Conservation (phyloP, 2,113 vertebrate species). For the Barbus barbus region DNA sequence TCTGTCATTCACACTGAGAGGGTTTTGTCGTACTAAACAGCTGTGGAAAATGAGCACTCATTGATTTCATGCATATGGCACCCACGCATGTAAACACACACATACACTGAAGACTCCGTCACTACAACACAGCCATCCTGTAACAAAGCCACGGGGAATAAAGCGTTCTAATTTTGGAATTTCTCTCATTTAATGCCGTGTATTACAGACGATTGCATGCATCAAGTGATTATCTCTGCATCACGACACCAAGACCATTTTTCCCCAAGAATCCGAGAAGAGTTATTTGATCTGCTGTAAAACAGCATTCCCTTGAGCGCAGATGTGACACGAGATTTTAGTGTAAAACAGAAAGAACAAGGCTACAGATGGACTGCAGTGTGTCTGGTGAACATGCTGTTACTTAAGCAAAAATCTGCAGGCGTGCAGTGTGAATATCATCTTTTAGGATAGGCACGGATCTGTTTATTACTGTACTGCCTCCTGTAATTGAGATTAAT, state of each 20-base stretch:
- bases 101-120: neutral
- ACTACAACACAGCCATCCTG: constrained; percentile 5
- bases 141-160: constrained; percentile 29
- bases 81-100: constrained; percentile 9
- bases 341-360: neutral
- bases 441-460: neutral
- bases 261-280: neutral
- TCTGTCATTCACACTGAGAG: constrained; percentile 9
- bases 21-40: constrained; percentile 16
- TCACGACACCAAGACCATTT: neutral
- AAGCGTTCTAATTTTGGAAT: constrained; percentile 14
- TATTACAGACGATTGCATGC: constrained; percentile 24
- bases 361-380: neutral
- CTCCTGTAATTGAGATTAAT: constrained; percentile 16
- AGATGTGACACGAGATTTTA: neutral
- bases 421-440: neutral
- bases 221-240: constrained; percentile 29
- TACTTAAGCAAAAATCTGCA: neutral
- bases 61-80: constrained; percentile 32
- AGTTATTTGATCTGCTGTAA: constrained; percentile 16
- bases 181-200: neutral
- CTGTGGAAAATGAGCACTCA: constrained; percentile 30
- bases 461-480: neutral
- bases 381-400: neutral
- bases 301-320: constrained; percentile 9